These are phyloP conservation scores for Mnemiopsis leidyi DNA, from an alignment of 37 sponge, comb jelly and placozoan genomes.

Conservation along the genomic window DNA sequence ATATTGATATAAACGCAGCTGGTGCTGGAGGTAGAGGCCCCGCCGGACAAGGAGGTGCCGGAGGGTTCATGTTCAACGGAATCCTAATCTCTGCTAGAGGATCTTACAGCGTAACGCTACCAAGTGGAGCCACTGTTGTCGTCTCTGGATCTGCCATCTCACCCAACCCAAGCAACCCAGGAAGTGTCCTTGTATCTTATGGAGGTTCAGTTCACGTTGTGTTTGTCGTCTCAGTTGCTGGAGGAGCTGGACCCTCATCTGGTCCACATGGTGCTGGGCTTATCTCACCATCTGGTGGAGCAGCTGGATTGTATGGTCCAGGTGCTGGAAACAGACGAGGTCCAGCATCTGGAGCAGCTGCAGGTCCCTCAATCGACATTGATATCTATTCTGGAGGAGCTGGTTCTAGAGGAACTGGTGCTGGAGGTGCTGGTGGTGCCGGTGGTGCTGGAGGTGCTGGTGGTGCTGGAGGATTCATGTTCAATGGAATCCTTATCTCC, in stretches of 20 bases:
- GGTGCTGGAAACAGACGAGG: background rate
- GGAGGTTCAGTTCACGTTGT: constrained; percentile 4
- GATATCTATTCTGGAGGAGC: background rate
- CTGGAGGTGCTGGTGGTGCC: background rate
- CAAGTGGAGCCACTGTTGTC: constrained; percentile 3
- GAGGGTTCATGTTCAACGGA: constrained; percentile 14
- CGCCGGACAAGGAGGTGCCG: background rate
- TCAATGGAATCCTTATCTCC: too few relatives aligned
- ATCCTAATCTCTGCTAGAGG: background rate
- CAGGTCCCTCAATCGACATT: background rate
- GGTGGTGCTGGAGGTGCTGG: background rate
- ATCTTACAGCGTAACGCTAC: constrained; percentile 18
- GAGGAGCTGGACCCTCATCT: background rate
- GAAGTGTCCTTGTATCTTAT: constrained; percentile 5
- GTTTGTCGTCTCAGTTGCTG: background rate
- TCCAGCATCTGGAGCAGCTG: background rate
- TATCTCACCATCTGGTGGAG: background rate
- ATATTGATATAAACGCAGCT: too few relatives aligned
- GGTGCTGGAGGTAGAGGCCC: background rate
- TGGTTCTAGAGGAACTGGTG: background rate
- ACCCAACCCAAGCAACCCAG: constrained; percentile 36
- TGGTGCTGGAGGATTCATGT: background rate
- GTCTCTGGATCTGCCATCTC: constrained; percentile 38
- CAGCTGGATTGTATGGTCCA: background rate
- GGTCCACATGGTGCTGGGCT: background rate